Evolutionary conservation across 64 coral and sea anemone species (phyloP), one percentile per base, ranked within the genome.

Genomic region (Stichodactyla mertensii): DNA sequence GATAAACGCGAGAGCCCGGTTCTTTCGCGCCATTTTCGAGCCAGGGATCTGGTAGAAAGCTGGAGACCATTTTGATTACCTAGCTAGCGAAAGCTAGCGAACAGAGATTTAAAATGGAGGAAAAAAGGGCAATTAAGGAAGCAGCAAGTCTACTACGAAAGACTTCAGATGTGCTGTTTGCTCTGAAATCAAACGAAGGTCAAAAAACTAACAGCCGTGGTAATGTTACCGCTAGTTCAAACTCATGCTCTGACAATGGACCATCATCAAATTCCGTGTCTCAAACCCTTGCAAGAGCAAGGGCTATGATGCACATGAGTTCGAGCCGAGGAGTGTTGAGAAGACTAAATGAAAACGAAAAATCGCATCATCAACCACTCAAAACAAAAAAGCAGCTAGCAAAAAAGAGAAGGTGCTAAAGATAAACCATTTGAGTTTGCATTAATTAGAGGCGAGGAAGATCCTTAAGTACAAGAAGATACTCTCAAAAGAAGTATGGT

Each of bases 341-440:
- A 13, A 57, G 55, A 57, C 13, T 57, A 57, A 57, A 13, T 57
- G 0, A 57, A 57, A 57, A 57, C 55, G 55, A 57, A 57, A 57
- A 2, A 57, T 57, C 2, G 55, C 55, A 57, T 57, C 55, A 57
- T 13, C 13, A 57, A 57, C 55, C 13, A 57, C 55, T 57, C 55
- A 57, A 57, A 57, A 13, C 55, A 57, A 57, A 57, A 57, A 57
- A 57, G 55, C 13, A 57, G 7, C 55, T 57, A 57, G 55, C 55
- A 57, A 57, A 2, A 57, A 57, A 57, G 55, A 31, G 28, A 31
- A 57, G 55, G 55, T 57, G 13, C 55, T 10, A 57, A 80, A 51
- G 52, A 26, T 9, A 80, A 51, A 52, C 77, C 10, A 80, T 80
- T 88, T 54, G 88, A 89, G 64, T 89, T 89, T 89, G 88, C 88